phyloP scores from a whole-genome alignment of 2,113 vertebrate genomes.

The Mesoclemmys tuberculata region DNA sequence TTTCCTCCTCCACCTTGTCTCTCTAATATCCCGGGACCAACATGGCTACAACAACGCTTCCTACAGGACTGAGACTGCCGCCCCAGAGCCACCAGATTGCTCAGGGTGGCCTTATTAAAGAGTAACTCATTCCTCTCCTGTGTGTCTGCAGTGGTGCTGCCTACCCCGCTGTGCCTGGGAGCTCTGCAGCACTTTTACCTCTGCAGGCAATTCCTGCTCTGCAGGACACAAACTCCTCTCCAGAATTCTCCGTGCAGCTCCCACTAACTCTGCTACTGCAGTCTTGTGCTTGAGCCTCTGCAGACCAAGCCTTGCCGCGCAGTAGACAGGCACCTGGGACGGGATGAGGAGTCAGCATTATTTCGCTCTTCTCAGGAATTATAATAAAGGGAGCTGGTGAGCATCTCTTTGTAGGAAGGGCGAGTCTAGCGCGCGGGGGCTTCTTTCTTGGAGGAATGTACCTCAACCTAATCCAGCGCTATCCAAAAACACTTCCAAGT shows the following conservation, averaged over 20 bases:
- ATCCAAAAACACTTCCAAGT: background rate
- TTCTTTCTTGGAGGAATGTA: background rate
- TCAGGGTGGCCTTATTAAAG: accelerated
- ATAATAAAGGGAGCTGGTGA: background rate
- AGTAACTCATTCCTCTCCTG: background rate
- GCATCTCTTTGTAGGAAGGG: background rate
- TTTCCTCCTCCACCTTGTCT: background rate
- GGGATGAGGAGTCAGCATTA: background rate
- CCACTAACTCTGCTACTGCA: background rate
- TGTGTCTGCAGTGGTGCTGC: background rate
- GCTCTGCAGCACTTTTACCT: background rate
- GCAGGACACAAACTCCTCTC: background rate
- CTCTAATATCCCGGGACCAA: background rate
- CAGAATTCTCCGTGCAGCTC: background rate
- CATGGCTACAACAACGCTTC: background rate
- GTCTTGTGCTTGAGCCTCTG: background rate
- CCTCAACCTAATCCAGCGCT: background rate
- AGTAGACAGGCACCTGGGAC: background rate
- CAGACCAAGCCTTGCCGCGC: background rate
- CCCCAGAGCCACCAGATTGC: background rate
- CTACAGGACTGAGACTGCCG: background rate
- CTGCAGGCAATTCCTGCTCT: background rate
- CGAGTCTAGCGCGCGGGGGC: background rate
- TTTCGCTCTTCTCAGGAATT: background rate
- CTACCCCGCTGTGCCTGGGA: background rate